Base-by-base conservation (phyloP, 1,140 invertebrate genomes). In the Ladona fulva region DNA sequence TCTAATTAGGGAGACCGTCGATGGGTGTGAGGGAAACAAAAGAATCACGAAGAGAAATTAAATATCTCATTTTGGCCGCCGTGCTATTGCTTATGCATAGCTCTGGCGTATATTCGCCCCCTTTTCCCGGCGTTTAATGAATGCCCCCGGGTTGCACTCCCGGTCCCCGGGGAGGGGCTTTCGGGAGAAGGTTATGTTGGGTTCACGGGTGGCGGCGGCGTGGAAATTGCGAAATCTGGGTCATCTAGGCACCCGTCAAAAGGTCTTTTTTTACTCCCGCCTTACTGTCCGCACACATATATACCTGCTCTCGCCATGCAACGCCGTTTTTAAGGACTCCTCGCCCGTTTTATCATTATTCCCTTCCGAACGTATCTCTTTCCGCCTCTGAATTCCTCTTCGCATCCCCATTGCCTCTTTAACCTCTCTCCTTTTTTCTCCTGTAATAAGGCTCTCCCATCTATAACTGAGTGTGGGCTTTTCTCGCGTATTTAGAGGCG, bases 1-100 rank as follows among this genome's bases (percentile, higher is more conserved):
- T 66, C 52, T 66, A 66, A 66, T 66, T 66, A 66, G 52, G 52
- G 52, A 66, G 3, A 6, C 52, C 52, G 52, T 66, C 52, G 52
- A 66, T 66, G 52, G n/a, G 52, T 66, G 52, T 19, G 52, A 66
- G 52, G 52, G 52, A 66, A 66, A 66, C 52, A 66, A 66, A 66
- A 66, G 52, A 22, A 66, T 66, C 52, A 3, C 52, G n/a, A 66
- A 66, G 52, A 66, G 52, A 66, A 66, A 66, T 66, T 66, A 66
- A 66, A 66, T 66, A 66, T 66, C 52, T 66, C 52, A 66, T 66
- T 66, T 66, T 22, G n/a, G 52, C 52, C 52, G 14, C 12, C 52
- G 52, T 3, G 16, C 52, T 66, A 66, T 66, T 66, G 52, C 52
- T 66, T 66, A 66, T 66, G 52, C 52, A 66, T 66, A 22, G 16